Conservation (phyloP, 92 coral and sea anemone genomes). For the Epizoanthus fatuus region DNA sequence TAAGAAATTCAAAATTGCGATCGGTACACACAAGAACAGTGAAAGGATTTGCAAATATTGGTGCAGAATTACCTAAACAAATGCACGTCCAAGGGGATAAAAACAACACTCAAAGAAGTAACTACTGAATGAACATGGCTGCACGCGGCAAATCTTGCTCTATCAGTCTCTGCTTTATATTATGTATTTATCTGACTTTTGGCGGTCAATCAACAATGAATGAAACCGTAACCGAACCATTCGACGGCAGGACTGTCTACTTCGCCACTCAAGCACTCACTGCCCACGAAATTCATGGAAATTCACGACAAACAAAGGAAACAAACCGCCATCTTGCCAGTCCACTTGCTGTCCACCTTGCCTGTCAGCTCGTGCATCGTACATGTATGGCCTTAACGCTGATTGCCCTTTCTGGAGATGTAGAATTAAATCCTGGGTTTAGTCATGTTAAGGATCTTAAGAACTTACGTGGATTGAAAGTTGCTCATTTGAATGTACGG, state of each 20-base stretch:
- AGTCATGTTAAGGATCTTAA: background rate
- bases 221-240: background rate
- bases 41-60: too few species aligned
- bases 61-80: too few species aligned
- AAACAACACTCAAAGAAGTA: too few species aligned
- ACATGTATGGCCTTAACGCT: conserved; percentile 1
- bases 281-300: background rate
- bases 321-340: conserved; percentile 12
- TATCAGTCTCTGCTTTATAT: too few species aligned
- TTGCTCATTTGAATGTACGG: conserved; percentile 29
- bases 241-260: background rate
- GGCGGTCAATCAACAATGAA: background rate
- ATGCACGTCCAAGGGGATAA: too few species aligned
- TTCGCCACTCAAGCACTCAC: background rate
- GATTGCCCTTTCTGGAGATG: conserved; percentile 3
- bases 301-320: background rate
- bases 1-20: too few species aligned
- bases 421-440: conserved; percentile 37
- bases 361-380: conserved; percentile 9
- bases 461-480: conserved; percentile 2
- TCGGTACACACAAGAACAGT: too few species aligned
- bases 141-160: too few species aligned
- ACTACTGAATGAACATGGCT: too few species aligned
- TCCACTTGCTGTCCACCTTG: background rate
- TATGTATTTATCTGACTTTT: background rate